phyloP scores from a whole-genome alignment of 2,888 invertebrate genomes.

The Drosophila diplacantha region DNA sequence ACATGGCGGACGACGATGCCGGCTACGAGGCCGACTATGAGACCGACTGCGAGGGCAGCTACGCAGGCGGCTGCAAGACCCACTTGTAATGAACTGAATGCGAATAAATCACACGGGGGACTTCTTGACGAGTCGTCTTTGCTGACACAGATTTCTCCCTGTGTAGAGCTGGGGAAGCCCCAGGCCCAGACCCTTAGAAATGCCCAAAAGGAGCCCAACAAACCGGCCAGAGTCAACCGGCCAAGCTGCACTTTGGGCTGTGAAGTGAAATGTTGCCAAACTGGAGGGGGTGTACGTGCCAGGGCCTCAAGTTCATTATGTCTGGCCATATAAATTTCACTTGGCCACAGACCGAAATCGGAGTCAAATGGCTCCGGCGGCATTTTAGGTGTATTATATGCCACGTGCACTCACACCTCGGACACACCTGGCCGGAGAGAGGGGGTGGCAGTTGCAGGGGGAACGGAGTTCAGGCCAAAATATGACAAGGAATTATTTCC shows the following conservation, averaged over 20 bases:
- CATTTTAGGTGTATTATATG: constrained; percentile 62
- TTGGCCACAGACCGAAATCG: constrained; percentile 72
- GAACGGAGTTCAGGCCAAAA: constrained; percentile 13
- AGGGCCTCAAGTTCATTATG: constrained; percentile 70
- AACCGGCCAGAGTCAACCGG: constrained; percentile 46
- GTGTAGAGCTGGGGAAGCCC: not conserved
- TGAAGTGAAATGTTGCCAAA: constrained; percentile 49
- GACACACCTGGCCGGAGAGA: not conserved
- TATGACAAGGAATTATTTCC: constrained; percentile 31
- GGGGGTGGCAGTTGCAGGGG: not conserved
- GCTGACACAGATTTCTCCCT: not conserved
- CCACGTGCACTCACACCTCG: constrained; percentile 39
- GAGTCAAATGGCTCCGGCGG: constrained; percentile 69
- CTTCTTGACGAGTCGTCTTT: no score
- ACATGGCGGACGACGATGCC: not conserved
- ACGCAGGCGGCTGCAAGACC: no score
- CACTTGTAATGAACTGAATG: no score
- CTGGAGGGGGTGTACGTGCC: constrained; percentile 47
- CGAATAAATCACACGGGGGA: no score
- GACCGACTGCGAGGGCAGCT: not conserved
- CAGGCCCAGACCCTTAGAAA: not conserved
- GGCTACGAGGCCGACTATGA: not conserved
- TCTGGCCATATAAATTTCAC: constrained; percentile 72
- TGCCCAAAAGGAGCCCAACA: constrained; percentile 30
- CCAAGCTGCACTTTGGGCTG: constrained; percentile 51